These are phyloP conservation scores for Halcyon chelicuti DNA, from an alignment of 2,797 vertebrate species.

Conservation along the genomic window DNA sequence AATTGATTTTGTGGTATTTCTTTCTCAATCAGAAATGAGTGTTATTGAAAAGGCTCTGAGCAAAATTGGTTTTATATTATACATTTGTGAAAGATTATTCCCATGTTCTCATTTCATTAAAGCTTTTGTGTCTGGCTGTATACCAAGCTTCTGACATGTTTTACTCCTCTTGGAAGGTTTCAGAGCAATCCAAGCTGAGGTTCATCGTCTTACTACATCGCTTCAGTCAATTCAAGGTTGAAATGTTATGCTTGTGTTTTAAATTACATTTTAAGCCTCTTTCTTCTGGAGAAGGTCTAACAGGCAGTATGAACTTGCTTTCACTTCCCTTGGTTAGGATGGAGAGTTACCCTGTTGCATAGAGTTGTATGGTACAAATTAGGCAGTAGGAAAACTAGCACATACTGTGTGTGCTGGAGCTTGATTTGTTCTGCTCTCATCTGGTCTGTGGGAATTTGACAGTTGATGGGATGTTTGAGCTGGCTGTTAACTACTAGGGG, in stretches of 20 bases:
- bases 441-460: conserved; percentile 22
- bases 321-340: neutral
- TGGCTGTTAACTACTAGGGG: neutral
- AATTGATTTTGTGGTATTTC: neutral
- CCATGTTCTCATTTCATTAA: neutral
- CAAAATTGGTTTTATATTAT: neutral
- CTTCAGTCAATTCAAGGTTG: neutral
- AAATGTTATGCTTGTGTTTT: conserved; percentile 14
- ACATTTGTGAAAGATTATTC: neutral
- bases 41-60: neutral
- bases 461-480: conserved; percentile 4
- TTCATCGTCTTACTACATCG: neutral
- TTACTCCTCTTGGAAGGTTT: neutral
- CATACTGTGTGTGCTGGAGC: neutral
- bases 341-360: neutral
- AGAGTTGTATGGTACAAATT: neutral
- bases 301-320: neutral
- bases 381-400: neutral
- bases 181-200: neutral
- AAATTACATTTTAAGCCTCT: neutral
- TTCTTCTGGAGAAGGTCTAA: neutral
- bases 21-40: neutral
- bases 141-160: neutral
- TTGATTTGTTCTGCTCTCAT: conserved; percentile 10
- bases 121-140: neutral